A percentile compares a stretch with the other conserved stretches of the same genome.
phyloP scores from a whole-genome alignment of 1,140 invertebrate species.

The Drosophila sp. region DNA sequence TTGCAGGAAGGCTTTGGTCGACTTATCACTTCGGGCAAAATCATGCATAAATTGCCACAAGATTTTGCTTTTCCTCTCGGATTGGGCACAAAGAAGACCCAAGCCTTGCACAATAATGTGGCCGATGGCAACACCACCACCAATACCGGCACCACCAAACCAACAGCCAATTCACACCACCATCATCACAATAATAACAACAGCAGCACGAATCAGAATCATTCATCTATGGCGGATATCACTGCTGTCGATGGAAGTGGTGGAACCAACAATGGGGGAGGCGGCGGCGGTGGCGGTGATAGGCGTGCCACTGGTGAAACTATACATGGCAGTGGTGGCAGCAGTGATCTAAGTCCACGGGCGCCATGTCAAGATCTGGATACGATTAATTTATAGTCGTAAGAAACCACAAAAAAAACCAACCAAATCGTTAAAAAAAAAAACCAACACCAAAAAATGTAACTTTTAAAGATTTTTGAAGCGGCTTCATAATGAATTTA shows the following conservation, averaged over 20 bases:
- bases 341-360: constrained; percentile 78
- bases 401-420: not conserved
- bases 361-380: constrained; percentile 87
- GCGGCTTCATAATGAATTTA: constrained; percentile 17
- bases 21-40: constrained; percentile 98
- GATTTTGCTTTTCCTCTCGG: constrained; percentile 76
- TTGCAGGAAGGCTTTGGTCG: constrained; percentile 96
- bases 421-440: constrained; percentile 12
- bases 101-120: constrained; percentile 53
- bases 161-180: constrained; percentile 64
- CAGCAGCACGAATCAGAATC: constrained; percentile 66
- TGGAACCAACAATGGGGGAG: not conserved
- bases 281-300: constrained; percentile 19
- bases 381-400: constrained; percentile 86
- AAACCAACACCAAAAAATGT: constrained; percentile 62
- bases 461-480: constrained; percentile 43
- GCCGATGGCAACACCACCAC: constrained; percentile 34
- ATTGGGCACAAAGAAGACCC: constrained; percentile 75
- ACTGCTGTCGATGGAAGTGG: not conserved
- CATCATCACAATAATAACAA: constrained; percentile 83
- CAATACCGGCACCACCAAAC: constrained; percentile 5
- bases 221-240: constrained; percentile 73
- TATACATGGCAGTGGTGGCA: constrained; percentile 43
- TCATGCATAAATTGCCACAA: constrained; percentile 94
- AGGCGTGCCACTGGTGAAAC: constrained; percentile 35